Evolutionary conservation across 2,797 vertebrate genomes (phyloP).

Genomic region (Enteromius treurensis): DNA sequence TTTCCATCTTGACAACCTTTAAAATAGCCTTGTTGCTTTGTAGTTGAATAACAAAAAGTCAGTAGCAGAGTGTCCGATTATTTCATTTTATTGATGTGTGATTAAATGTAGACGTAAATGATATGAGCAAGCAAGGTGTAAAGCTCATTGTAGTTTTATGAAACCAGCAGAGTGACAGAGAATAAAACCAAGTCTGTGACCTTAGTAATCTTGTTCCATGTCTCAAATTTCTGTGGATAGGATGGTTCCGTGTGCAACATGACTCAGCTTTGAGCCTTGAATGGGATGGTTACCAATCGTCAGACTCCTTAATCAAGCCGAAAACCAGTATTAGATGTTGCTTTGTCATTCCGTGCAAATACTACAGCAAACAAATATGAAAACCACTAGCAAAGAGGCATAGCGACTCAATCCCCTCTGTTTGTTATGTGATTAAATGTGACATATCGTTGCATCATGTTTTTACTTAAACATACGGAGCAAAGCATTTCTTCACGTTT

Average conservation of each 20-base stretch:
- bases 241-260: constrained; percentile 55
- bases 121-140: neutral
- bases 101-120: neutral
- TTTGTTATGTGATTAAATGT: constrained; percentile 52
- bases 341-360: constrained; percentile 67
- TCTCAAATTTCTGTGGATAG: constrained; percentile 48
- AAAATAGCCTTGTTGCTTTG: neutral
- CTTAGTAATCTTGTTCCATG: constrained; percentile 73
- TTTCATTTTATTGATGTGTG: neutral
- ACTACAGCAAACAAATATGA: constrained; percentile 54
- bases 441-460: neutral
- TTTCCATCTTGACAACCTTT: neutral
- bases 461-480: constrained; percentile 1
- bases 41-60: neutral
- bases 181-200: constrained; percentile 71
- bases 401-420: constrained; percentile 36
- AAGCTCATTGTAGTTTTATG: constrained; percentile 63
- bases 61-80: neutral
- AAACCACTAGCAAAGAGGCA: constrained; percentile 60
- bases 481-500: constrained; percentile 17
- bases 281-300: constrained; percentile 66
- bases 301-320: constrained; percentile 42
- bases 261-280: constrained; percentile 61
- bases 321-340: constrained; percentile 27
- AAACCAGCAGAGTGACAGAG: constrained; percentile 67